phyloP scores from a whole-genome alignment of 2,888 invertebrate species.

The Apamea sordens region DNA sequence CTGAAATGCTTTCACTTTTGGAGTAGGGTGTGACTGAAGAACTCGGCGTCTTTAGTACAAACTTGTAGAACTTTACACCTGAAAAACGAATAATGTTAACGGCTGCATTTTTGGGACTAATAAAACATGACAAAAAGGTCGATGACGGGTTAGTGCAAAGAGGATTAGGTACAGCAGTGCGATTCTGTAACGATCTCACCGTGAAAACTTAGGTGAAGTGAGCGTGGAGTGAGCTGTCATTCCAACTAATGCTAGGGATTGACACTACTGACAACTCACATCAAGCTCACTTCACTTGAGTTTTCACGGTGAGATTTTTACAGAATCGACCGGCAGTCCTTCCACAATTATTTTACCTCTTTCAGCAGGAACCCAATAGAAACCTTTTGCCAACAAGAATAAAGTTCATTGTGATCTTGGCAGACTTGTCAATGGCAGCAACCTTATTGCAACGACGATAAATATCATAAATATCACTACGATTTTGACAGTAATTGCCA shows the following conservation, averaged over 20 bases:
- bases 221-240: too few relatives aligned
- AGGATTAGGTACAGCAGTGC: too few relatives aligned
- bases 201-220: too few relatives aligned
- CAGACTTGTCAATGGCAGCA: background rate
- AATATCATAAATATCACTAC: background rate
- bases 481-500: background rate
- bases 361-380: background rate
- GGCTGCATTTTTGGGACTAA: background rate
- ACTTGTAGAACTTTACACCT: conserved; percentile 87
- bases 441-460: background rate
- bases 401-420: background rate
- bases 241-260: too few relatives aligned
- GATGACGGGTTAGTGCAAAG: background rate
- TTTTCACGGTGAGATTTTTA: too few relatives aligned
- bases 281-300: too few relatives aligned
- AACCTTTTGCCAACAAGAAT: accelerated
- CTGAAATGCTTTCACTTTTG: conserved; percentile 37
- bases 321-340: too few relatives aligned
- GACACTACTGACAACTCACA: too few relatives aligned
- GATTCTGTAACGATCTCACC: too few relatives aligned
- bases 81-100: conserved; percentile 54
- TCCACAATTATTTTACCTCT: background rate
- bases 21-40: conserved; percentile 34
- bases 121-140: background rate
- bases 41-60: conserved; percentile 70